phyloP scores from a whole-genome alignment of 2,113 vertebrate species.

The Chionodraco myersi region DNA sequence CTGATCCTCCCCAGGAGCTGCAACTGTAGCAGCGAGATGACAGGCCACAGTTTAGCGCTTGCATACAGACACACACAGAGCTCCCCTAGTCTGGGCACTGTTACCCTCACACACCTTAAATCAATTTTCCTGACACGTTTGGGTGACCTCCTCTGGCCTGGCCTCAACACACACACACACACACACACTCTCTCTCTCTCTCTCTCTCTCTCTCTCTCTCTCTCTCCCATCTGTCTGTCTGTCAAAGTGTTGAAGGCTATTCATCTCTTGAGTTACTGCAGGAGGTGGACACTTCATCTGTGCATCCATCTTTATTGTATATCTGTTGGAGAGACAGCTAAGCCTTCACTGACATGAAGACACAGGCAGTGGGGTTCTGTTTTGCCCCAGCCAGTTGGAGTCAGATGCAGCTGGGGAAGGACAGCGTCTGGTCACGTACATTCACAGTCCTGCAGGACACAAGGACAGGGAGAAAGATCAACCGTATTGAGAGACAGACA shows the following conservation, averaged over 20 bases:
- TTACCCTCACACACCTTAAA: constrained; percentile 51
- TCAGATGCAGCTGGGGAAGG: constrained; percentile 23
- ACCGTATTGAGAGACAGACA: constrained; percentile 16
- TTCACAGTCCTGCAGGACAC: neutral
- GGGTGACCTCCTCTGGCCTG: constrained; percentile 45
- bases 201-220: neutral
- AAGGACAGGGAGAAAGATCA: constrained; percentile 17
- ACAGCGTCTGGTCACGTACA: constrained; percentile 11
- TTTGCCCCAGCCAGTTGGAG: constrained; percentile 9
- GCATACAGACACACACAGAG: constrained; percentile 28
- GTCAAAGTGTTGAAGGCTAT: constrained; percentile 35
- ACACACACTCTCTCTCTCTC: neutral
- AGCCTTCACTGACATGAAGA: constrained; percentile 13
- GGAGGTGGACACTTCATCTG: constrained; percentile 56
- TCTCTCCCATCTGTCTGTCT: neutral
- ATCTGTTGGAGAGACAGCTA: constrained; percentile 26
- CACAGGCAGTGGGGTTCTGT: neutral
- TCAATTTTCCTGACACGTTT: constrained; percentile 49
- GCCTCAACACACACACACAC: neutral
- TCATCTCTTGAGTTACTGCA: constrained; percentile 43
- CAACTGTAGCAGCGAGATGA: constrained; percentile 70
- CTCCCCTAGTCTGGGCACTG: constrained; percentile 53
- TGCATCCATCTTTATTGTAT: constrained; percentile 19
- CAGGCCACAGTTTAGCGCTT: constrained; percentile 57
- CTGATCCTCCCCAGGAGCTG: constrained; percentile 75